Evolutionary conservation across 1,140 invertebrate genomes (phyloP), one percentile per base, ranked within the genome.

Genomic region (Dinoponera quadriceps): DNA sequence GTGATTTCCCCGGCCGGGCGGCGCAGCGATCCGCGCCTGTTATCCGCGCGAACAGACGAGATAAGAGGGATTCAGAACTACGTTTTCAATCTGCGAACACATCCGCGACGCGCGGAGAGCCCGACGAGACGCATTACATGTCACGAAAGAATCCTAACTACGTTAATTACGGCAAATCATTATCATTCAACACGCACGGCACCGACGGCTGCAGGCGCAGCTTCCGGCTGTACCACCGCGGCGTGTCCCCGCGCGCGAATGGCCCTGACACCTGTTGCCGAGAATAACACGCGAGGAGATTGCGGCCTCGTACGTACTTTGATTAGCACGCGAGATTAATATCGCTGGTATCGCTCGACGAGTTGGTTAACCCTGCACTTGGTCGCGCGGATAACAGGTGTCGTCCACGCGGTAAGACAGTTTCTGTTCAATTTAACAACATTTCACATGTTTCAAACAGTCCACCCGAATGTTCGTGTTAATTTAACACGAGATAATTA

Each of bases 141-240:
- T 51, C 69, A 62, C 9, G 69, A 82, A 82, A 74, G 57, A 74
- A 74, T 74, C 14, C 57, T 38, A 62, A 63, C 57, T 82, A 82
- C 57, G 55, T 82, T n/a, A 74, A 82, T 57, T 51, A 27, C 78
- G 48, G 71, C 55, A 16, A 82, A 74, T 82, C 69, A 82, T 82
- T 82, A 82, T 82, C 55, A 74, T 82, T 82, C 69, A 74, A 60
- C 51, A 18, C 57, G 49, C 27, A 55, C 68, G 68, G 54, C 78
- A 54, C 4, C 48, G 55, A 20, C 25, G n/a, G 20, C 13, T 51
- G 63, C 25, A 68, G 48, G 48, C 62, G 49, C 62, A 20, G 71
- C 78, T 82, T 82, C 78, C 78, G 69, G 78, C 55, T 82, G 54
- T 33, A 78, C 75, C 75, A 78, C 75, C 75, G 63, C 29, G 22